Conservation (phyloP, 2,888 invertebrate species). For the Cephus pulcher region DNA sequence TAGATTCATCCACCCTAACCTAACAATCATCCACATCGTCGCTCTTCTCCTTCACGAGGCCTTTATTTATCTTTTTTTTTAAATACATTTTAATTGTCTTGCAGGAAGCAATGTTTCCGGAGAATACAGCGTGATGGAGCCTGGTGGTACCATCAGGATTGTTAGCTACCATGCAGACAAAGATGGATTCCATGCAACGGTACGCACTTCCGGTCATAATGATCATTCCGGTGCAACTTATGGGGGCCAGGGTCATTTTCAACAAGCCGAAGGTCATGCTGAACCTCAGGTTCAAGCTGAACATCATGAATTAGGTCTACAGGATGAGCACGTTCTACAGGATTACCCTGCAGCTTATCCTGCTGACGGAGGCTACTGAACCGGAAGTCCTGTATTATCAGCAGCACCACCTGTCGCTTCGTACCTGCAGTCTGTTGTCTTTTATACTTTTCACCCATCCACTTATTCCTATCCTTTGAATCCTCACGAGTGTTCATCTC, state of each 20-base stretch:
- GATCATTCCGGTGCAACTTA: slow-evolving; percentile 38
- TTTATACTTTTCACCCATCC: slow-evolving; percentile 13
- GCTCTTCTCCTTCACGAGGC: too few relatives aligned
- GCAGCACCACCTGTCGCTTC: neutral
- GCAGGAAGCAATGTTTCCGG: slow-evolving; percentile 50
- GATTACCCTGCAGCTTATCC: slow-evolving; percentile 27
- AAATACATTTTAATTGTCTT: neutral
- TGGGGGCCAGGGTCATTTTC: slow-evolving; percentile 24
- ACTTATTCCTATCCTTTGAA: neutral
- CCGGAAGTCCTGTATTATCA: neutral
- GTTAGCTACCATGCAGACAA: slow-evolving; percentile 57
- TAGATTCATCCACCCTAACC: neutral
- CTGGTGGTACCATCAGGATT: slow-evolving; percentile 52
- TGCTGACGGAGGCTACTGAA: slow-evolving; percentile 28
- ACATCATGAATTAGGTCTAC: neutral
- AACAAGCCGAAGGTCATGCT: slow-evolving; percentile 8
- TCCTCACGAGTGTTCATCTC: neutral
- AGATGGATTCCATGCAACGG: slow-evolving; percentile 56
- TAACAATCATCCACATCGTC: neutral
- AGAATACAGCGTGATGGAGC: slow-evolving; percentile 57
- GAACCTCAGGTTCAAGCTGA: slow-evolving; percentile 14
- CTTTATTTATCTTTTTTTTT: neutral
- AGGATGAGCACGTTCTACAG: slow-evolving; percentile 20
- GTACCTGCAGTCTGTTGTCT: neutral
- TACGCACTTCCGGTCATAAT: slow-evolving; percentile 43